These are phyloP conservation scores for Antrozous pallidus DNA, from an alignment of 2,797 vertebrate genomes.

Conservation along the genomic window DNA sequence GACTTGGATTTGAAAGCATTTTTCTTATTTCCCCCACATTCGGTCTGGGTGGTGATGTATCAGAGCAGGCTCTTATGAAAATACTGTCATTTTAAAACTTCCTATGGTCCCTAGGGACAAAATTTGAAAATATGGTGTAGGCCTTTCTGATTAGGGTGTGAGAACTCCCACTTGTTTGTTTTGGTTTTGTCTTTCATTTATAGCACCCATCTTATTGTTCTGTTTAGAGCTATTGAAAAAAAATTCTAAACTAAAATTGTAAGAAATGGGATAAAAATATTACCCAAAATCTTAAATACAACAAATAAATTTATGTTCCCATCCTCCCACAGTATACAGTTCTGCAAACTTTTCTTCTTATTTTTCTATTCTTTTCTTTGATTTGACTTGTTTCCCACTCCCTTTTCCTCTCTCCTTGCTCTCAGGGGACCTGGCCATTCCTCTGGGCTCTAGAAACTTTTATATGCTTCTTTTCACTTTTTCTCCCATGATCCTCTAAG, in stretches of 20 bases:
- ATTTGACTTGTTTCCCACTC: neutral
- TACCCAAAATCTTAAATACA: slow-evolving; percentile 8
- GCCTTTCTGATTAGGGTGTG: slow-evolving; percentile 52
- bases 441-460: neutral
- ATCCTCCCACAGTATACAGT: neutral
- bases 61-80: slow-evolving; percentile 43
- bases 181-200: slow-evolving; percentile 55
- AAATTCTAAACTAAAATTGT: slow-evolving; percentile 51
- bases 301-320: neutral
- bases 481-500: neutral
- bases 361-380: neutral
- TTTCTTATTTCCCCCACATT: slow-evolving; percentile 12
- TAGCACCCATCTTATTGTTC: slow-evolving; percentile 53
- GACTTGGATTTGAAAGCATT: slow-evolving; percentile 43
- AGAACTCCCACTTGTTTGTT: slow-evolving; percentile 35
- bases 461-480: neutral
- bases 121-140: neutral
- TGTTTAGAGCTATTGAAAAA: slow-evolving; percentile 62
- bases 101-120: neutral
- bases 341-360: neutral
- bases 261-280: neutral
- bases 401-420: neutral
- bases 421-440: neutral
- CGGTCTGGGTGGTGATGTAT: slow-evolving; percentile 47
- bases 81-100: slow-evolving; percentile 55